Evolutionary conservation across 1,140 invertebrate genomes (phyloP).

Genomic region (Trichonephila clavata): DNA sequence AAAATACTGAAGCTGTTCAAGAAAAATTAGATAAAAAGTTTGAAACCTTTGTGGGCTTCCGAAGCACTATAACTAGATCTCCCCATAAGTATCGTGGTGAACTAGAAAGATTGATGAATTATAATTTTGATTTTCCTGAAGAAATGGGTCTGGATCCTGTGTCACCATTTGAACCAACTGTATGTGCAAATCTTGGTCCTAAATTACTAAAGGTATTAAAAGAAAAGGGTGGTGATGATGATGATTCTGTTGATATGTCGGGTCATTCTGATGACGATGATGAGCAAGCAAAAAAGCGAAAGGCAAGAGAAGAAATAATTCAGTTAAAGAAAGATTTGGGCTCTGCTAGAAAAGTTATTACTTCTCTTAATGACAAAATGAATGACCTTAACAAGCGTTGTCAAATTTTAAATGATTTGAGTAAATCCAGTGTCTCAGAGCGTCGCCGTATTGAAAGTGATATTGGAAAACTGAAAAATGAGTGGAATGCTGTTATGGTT

Average conservation of each 20-base stretch:
- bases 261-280: constrained; percentile 70
- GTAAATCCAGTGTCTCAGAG: constrained; percentile 72
- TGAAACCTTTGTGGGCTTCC: constrained; percentile 47
- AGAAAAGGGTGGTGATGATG: constrained; percentile 75
- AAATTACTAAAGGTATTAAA: constrained; percentile 74
- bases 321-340: constrained; percentile 71
- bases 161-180: constrained; percentile 64
- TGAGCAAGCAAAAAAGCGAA: constrained; percentile 67
- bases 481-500: constrained; percentile 61
- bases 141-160: constrained; percentile 63
- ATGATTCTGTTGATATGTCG: constrained; percentile 68
- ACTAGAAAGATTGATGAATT: constrained; percentile 67
- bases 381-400: constrained; percentile 66
- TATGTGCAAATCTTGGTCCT: constrained; percentile 66
- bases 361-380: constrained; percentile 71
- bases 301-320: constrained; percentile 70
- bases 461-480: constrained; percentile 62
- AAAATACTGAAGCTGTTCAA: constrained; percentile 71
- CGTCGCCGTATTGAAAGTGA: constrained; percentile 63
- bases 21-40: constrained; percentile 61
- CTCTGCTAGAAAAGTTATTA: constrained; percentile 57
- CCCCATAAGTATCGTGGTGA: constrained; percentile 66
- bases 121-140: constrained; percentile 64
- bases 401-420: constrained; percentile 68
- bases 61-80: constrained; percentile 42